phyloP scores from a whole-genome alignment of 2,113 vertebrate species.

The Rhea americana region DNA sequence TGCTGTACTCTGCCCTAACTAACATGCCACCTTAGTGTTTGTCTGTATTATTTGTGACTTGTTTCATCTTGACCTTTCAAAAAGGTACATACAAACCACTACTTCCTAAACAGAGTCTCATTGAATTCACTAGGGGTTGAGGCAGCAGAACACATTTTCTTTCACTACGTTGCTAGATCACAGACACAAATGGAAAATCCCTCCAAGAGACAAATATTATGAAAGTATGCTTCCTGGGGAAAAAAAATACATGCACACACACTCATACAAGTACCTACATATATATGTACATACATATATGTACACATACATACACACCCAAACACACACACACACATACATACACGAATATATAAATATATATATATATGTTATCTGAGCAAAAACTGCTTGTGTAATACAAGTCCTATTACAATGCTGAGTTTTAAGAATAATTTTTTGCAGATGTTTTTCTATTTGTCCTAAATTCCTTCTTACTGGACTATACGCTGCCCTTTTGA shows the following conservation, averaged over 20 bases:
- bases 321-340: too few relatives aligned
- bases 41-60: neutral
- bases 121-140: neutral
- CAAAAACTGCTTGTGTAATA: neutral
- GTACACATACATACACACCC: too few relatives aligned
- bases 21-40: neutral
- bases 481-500: neutral
- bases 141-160: neutral
- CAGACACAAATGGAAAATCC: neutral
- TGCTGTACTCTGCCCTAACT: neutral
- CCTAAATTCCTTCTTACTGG: neutral
- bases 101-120: neutral
- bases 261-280: too few relatives aligned
- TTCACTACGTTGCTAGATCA: neutral
- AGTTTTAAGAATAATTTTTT: neutral
- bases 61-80: neutral
- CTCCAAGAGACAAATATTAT: neutral
- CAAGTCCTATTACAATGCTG: neutral
- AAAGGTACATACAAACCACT: neutral
- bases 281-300: too few relatives aligned
- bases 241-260: neutral
- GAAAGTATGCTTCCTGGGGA: constrained; percentile 1
- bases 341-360: too few relatives aligned
- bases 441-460: neutral
- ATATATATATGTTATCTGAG: neutral